Conservation (phyloP, 1,140 invertebrate genomes). For the Diorhabda elongata region DNA sequence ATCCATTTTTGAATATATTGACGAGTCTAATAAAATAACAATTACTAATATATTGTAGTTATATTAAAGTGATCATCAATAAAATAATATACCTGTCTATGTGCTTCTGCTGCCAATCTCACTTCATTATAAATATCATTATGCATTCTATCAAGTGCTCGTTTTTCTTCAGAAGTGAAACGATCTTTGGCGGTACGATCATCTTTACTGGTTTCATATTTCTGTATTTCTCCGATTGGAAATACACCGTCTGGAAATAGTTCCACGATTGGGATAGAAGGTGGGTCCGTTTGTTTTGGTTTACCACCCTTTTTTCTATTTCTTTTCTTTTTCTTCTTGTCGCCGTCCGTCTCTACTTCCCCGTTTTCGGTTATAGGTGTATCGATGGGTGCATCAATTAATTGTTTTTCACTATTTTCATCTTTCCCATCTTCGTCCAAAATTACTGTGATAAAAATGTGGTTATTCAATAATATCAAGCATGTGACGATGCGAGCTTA, state of each 20-base stretch:
- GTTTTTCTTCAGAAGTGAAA: constrained; percentile 87
- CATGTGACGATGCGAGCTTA: constrained; percentile 18
- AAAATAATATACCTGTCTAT: constrained; percentile 69
- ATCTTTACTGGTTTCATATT: constrained; percentile 68
- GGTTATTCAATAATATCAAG: constrained; percentile 14
- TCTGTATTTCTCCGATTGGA: constrained; percentile 76
- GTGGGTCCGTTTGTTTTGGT: constrained; percentile 74
- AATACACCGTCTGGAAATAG: constrained; percentile 78
- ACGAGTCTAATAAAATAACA: constrained; percentile 58
- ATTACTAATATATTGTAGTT: background rate
- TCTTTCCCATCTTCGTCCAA: constrained; percentile 2
- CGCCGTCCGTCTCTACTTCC: constrained; percentile 46
- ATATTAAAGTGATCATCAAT: background rate
- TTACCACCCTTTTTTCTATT: constrained; percentile 49
- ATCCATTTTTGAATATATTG: constrained; percentile 87
- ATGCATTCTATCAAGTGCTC: constrained; percentile 72
- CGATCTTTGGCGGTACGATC: constrained; percentile 83
- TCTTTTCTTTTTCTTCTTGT: constrained; percentile 59
- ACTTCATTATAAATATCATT: constrained; percentile 94
- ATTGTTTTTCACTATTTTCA: background rate
- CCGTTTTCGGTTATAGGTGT: constrained; percentile 36
- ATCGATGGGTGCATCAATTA: background rate
- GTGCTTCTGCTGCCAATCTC: constrained; percentile 93
- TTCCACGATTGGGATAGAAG: constrained; percentile 79
- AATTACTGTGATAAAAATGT: constrained; percentile 3